Conservation (phyloP, 1,140 invertebrate genomes). For the Penaeus vannamei region DNA sequence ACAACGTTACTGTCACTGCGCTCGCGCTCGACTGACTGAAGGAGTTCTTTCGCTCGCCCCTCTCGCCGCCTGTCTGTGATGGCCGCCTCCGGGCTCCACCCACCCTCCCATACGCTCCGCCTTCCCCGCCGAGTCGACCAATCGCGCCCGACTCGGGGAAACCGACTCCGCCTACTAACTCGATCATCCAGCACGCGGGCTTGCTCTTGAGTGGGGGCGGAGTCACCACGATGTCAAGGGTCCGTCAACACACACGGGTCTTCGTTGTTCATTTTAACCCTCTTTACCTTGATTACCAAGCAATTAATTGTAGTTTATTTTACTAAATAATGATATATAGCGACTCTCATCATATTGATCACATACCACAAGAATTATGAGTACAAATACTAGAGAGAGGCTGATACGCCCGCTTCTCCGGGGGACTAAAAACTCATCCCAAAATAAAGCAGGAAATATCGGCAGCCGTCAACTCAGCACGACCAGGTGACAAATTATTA, state of each 20-base stretch:
- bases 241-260: constrained; percentile 50
- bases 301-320: constrained; percentile 48
- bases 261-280: constrained; percentile 55
- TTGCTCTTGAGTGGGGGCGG: constrained; percentile 20
- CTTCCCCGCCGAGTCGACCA: too few relatives aligned
- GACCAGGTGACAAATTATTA: constrained; percentile 64
- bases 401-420: too few relatives aligned
- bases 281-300: constrained; percentile 59
- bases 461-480: constrained; percentile 21
- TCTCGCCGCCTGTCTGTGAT: constrained; percentile 41
- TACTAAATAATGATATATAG: too few relatives aligned
- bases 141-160: too few relatives aligned
- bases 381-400: too few relatives aligned
- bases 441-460: constrained; percentile 19
- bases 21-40: constrained; percentile 60
- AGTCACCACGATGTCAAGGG: constrained; percentile 1
- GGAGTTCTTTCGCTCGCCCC: neutral
- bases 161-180: too few relatives aligned
- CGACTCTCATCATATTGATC: too few relatives aligned
- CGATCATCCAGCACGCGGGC: too few relatives aligned
- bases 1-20: constrained; percentile 48
- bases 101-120: too few relatives aligned
- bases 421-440: neutral
- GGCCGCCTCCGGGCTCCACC: constrained; percentile 25
- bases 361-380: too few relatives aligned